phyloP scores from a whole-genome alignment of 2,888 invertebrate species.

The Calephelis perditalis region DNA sequence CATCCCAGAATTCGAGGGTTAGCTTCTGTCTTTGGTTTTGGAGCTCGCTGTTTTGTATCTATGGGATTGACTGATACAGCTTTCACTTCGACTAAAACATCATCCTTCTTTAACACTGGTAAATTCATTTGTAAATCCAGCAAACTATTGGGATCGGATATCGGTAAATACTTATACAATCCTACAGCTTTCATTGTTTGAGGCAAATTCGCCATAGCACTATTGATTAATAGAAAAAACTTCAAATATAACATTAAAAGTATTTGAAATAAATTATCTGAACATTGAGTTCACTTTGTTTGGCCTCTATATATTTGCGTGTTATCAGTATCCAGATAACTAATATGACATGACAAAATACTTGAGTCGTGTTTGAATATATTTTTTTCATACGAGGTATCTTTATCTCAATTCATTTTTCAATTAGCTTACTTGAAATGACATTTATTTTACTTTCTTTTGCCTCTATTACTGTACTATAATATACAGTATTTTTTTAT shows the following conservation, averaged over 20 bases:
- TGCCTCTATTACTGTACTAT: no score
- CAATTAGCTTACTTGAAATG: no score
- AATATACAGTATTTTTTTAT: no score
- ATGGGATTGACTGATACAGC: constrained; percentile 63
- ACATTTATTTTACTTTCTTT: no score
- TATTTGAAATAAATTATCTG: not conserved
- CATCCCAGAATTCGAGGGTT: constrained; percentile 56
- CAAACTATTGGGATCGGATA: constrained; percentile 51
- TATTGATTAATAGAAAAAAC: not conserved
- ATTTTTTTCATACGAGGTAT: no score
- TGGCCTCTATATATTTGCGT: not conserved
- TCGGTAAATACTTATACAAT: constrained; percentile 61
- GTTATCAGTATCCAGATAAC: constrained; percentile 5
- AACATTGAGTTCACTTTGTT: not conserved
- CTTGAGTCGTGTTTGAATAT: no score
- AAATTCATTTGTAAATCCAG: constrained; percentile 53
- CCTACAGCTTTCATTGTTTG: constrained; percentile 65
- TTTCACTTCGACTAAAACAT: constrained; percentile 60
- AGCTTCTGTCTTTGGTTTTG: constrained; percentile 49
- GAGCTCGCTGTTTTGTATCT: constrained; percentile 58
- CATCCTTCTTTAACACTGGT: constrained; percentile 44
- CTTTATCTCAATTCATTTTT: no score
- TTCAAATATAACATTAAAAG: no score
- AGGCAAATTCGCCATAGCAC: constrained; percentile 41
- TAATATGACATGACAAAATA: not conserved